phyloP scores from a whole-genome alignment of 2,888 invertebrate genomes.

The Cosmia trapezina region DNA sequence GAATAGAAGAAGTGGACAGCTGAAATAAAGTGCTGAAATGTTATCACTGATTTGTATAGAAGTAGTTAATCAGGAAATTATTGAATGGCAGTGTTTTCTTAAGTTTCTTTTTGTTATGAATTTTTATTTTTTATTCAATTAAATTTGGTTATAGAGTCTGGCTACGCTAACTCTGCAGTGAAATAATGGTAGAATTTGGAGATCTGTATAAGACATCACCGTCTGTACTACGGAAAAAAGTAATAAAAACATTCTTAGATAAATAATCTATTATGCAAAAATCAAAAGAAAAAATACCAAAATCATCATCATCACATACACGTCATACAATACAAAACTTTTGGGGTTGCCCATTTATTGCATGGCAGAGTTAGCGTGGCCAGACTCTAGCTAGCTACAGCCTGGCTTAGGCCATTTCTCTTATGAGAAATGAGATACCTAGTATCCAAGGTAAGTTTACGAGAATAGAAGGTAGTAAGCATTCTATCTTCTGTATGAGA shows the following conservation, averaged over 20 bases:
- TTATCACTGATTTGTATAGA: slow-evolving; percentile 2
- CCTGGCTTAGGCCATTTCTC: slow-evolving; percentile 24
- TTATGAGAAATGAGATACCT: slow-evolving; percentile 30
- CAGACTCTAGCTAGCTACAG: slow-evolving; percentile 45
- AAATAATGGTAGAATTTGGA: too few relatives aligned
- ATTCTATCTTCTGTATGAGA: slow-evolving; percentile 9
- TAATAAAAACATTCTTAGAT: too few relatives aligned
- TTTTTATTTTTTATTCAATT: slow-evolving; percentile 7
- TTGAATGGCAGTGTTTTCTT: slow-evolving; percentile 72
- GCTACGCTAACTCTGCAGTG: too few relatives aligned
- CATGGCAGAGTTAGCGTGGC: too few relatives aligned
- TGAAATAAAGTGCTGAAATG: not conserved
- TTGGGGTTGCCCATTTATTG: too few relatives aligned
- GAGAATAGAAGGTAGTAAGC: slow-evolving; percentile 7
- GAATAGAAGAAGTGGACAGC: slow-evolving; percentile 10
- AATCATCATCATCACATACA: too few relatives aligned
- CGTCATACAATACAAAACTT: too few relatives aligned
- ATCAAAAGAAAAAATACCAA: too few relatives aligned
- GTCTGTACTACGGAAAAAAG: too few relatives aligned
- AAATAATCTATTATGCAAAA: too few relatives aligned
- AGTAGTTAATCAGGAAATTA: slow-evolving; percentile 25
- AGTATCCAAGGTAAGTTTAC: not conserved
- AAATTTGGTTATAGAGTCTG: slow-evolving; percentile 32
- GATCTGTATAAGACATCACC: too few relatives aligned
- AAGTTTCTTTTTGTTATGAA: slow-evolving; percentile 49